phyloP scores from a whole-genome alignment of 2,888 invertebrate species.

The Rhaphigaster nebulosa region DNA sequence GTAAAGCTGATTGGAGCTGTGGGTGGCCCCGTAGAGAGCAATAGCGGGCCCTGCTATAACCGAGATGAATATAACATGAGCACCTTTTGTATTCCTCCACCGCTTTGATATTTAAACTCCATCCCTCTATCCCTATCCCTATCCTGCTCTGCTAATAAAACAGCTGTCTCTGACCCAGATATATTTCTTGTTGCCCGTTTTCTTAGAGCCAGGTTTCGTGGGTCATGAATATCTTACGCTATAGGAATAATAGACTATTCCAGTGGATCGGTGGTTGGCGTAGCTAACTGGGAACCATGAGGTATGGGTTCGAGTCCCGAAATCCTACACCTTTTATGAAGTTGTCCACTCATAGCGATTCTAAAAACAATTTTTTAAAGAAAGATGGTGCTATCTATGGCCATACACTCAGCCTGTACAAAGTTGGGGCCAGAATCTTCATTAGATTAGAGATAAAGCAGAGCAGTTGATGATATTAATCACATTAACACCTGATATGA shows the following conservation, averaged over 20 bases:
- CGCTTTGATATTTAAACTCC: conserved; percentile 58
- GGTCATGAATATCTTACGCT: not conserved
- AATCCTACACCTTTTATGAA: not conserved
- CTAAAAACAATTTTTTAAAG: too few species aligned
- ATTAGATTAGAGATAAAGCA: too few species aligned
- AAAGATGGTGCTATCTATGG: too few species aligned
- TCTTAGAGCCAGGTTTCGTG: not conserved
- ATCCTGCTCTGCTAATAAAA: conserved; percentile 40
- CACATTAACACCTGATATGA: too few species aligned
- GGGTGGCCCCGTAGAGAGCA: not conserved
- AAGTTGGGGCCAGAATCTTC: too few species aligned
- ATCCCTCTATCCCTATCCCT: conserved; percentile 42
- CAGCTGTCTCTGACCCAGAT: conserved; percentile 38
- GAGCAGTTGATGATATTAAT: too few species aligned
- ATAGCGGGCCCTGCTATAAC: conserved; percentile 46
- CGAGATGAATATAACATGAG: conserved; percentile 58
- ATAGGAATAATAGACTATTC: not conserved
- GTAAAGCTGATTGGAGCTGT: conserved; percentile 44
- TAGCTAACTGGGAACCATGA: not conserved
- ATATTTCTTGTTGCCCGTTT: conserved; percentile 1
- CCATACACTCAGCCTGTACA: too few species aligned
- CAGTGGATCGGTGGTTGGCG: not conserved
- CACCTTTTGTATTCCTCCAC: conserved; percentile 55
- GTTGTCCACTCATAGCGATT: too few species aligned
- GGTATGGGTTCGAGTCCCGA: not conserved